Evolutionary conservation across 2,113 vertebrate genomes (phyloP), one percentile per base, ranked within the genome.

Genomic region (Eptesicus fuscus): DNA sequence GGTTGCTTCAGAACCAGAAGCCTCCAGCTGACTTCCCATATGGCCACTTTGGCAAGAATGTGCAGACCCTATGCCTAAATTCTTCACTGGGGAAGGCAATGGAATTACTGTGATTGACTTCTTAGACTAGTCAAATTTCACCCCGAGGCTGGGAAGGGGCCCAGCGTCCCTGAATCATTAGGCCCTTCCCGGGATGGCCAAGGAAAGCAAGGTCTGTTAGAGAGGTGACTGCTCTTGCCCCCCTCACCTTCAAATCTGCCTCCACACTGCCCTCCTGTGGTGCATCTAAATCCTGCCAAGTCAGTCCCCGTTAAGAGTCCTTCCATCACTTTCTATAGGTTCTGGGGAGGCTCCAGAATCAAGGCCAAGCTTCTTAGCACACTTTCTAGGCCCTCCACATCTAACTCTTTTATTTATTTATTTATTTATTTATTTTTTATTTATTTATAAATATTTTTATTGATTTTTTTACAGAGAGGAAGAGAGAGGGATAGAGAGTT

Each of bases 231-330:
- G 11, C 40, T 42, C 25, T 56, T 30, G 20, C 25, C 32, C 35
- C 35, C 9, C 44, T 86, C 8, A 7, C 51, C 51, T 71, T 71
- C 85, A 44, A 56, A 32, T 84, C 93, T 86, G 53, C 83, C 69
- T 88, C 83, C 70, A 87, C 83, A 91, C 40, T 20, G 79, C 91
- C 95, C 77, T 70, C 86, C 32, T 65, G 91, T 94, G 95, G 95
- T 70, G 22, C 32, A 13, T 78, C 49, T 78, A 69, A 85, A 22
- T 91, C 85, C 59, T 25, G 20, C 47, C 67, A 20, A 35, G 47
- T 51, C 22, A 35, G 25, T 74, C 28, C 42, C 35, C 59, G 5
- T 18, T 67, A 30, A 67, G 65, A 77, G 69, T 37, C 78, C 28
- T 88, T 70, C 42, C 12, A 65, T 30, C 1, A 5, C 42, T 63